Evolutionary conservation across 1,140 invertebrate genomes (phyloP), one percentile per base, ranked within the genome.

Genomic region (Littorina saxatilis): DNA sequence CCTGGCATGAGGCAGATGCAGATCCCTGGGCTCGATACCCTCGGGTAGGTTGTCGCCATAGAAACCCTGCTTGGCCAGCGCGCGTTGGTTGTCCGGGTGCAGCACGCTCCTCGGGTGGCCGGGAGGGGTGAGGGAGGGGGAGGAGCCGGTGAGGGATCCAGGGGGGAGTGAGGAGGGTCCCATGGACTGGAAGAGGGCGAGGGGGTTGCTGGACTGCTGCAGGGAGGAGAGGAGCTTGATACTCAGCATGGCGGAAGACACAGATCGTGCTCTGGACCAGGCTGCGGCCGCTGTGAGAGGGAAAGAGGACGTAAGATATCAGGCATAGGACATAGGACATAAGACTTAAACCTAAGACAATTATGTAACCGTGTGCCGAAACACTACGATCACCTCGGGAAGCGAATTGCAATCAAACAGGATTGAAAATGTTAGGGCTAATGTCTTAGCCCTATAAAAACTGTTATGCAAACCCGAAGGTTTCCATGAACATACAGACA

Each of bases 11-110:
- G n/a, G n/a, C 66, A 72, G 61, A 32, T 1, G 9, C 9, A 73
- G 5, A 2, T 73, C 43, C 43, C 43, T 43, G 29, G 40, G 17
- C 35, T 78, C 76, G n/a, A 78, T 20, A 5, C 55, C 76, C 39
- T 78, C 76, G 1, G 76, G 76, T 23, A 78, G 76, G 27, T 78
- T 61, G 58, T 78, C 76, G 2, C 76, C 76, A 43, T 80, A 80
- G 52, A 80, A 80, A 23, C 79, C 79, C 37, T 61, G 79, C 5
- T 13, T n/a, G 11, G 79, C 79, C 52, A 80, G 68, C 20, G 79
- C 79, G 37, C 68, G 17, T 52, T 80, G 79, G 52, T 80, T 80
- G 23, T 80, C 79, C 2, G 79, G 68, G 32, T 73, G 68, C 29
- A 80, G 68, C 35, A 80, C 70, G 68, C 66, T 73, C 29, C 70